Conservation (phyloP, 2,113 vertebrate species). For the Odontophorus gujanensis region DNA sequence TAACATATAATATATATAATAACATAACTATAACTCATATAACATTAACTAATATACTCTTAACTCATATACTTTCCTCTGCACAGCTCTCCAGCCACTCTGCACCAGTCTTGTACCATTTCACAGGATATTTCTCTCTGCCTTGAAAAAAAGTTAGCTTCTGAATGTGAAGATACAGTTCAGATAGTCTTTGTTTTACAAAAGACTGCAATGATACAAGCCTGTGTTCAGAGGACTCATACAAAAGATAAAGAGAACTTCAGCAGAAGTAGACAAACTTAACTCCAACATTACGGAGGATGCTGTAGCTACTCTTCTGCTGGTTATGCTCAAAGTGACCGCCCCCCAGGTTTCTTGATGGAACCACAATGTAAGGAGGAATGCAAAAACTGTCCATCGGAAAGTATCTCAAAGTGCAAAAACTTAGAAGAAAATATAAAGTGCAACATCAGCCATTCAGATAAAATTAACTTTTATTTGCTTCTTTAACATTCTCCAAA, state of each 20-base stretch:
- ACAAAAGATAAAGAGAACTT: neutral
- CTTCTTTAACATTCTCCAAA: neutral
- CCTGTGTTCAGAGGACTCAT: neutral
- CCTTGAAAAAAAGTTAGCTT: neutral
- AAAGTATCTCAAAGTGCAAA: neutral
- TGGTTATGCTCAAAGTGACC: neutral
- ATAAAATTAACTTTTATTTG: neutral
- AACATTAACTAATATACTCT: too few species aligned
- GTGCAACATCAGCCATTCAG: neutral
- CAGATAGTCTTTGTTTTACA: neutral
- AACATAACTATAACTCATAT: too few species aligned
- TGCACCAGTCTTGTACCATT: too few species aligned
- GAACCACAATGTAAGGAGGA: neutral
- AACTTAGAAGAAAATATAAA: neutral
- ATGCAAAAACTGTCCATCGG: neutral
- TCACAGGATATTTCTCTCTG: neutral
- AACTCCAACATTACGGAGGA: neutral
- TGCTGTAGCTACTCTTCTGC: neutral
- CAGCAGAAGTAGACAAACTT: neutral
- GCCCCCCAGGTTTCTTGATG: neutral
- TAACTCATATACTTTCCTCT: too few species aligned
- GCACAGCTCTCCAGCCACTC: too few species aligned
- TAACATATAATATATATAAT: too few species aligned
- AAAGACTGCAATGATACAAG: neutral
- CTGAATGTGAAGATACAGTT: neutral